Evolutionary conservation across 2,888 invertebrate genomes (phyloP), one percentile per base, ranked within the genome.

Genomic region (Pherbina coryleti): DNA sequence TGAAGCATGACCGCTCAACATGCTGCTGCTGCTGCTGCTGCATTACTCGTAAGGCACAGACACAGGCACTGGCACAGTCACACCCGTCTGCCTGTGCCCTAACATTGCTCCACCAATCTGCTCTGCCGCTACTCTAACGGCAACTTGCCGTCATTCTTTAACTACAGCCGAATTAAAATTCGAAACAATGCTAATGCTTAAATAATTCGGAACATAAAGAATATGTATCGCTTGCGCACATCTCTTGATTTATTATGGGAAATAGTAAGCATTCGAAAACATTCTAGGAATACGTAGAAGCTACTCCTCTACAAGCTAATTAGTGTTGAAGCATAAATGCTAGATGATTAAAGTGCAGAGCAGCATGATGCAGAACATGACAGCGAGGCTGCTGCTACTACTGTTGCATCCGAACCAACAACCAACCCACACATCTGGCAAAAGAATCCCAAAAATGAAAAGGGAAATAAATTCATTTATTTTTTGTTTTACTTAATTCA

Each of bases 201-300:
- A 31, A 19, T 19, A 44, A 64, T 64, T 64, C 64, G 34, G 17
- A 1, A 19, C 31, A 34, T 34, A 17, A 34, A 14, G 44, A 44
- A 11, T 44, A 7, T 14, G 44, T 44, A 14, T 60, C 60, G 28
- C 14, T 22, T 19, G 34, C 22, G 55, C 19, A 22, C 31, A 22
- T 22, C 28, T 22, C 8, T 44, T 44, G 67, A 67, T 67, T 67
- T 67, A 44, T 67, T 22, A 44, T 44, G 67, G 49, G 67, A 44
- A 37, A 55, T 55, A 55, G 55, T 55, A 19, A n/a, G 44, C 14
- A 44, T 44, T 44, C 44, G 11, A 44, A 44, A 44, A 7, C 3
- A 44, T 44, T 44, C 44, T 11, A 11, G 44, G 14, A 3, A 44
- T 14, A n/a, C n/a, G n/a, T n/a, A 11, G 44, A 44, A 37, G 37